Conservation (phyloP, 2,797 vertebrate genomes). For the Etheostoma perlongum region DNA sequence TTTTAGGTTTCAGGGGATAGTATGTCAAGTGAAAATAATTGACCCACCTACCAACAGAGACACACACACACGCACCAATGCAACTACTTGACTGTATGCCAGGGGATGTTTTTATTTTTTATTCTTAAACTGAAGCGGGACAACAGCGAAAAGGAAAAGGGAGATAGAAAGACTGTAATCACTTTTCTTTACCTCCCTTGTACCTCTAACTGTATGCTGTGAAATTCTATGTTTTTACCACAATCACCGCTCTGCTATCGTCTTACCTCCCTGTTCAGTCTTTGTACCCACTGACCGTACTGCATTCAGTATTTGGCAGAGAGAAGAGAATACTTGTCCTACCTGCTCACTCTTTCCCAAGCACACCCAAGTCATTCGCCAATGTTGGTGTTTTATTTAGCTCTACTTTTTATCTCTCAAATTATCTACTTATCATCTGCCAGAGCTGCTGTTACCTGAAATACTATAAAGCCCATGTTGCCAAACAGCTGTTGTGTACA, state of each 20-base stretch:
- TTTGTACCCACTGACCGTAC: conserved; percentile 1
- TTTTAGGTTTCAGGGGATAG: conserved; percentile 25
- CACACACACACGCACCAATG: not conserved
- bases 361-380: conserved; percentile 21
- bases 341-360: conserved; percentile 21
- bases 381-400: conserved; percentile 1
- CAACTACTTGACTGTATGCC: not conserved
- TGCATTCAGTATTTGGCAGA: conserved; percentile 14
- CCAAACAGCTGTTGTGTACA: not conserved
- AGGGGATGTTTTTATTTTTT: not conserved
- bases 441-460: conserved; percentile 27
- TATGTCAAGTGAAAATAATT: conserved; percentile 54
- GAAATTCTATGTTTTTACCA: conserved; percentile 7
- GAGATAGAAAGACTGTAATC: conserved; percentile 10
- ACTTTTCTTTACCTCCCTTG: conserved; percentile 21
- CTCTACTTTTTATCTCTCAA: conserved; percentile 20
- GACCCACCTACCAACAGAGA: conserved; percentile 13
- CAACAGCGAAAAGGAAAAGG: not conserved
- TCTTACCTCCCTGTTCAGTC: not conserved
- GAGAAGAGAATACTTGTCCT: conserved; percentile 15
- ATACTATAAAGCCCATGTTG: not conserved
- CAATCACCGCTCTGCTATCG: not conserved
- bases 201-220: not conserved
- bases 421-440: conserved; percentile 16
- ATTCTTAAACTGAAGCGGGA: not conserved